Evolutionary conservation across 2,888 invertebrate species (phyloP).

Genomic region (Lymantria monacha): DNA sequence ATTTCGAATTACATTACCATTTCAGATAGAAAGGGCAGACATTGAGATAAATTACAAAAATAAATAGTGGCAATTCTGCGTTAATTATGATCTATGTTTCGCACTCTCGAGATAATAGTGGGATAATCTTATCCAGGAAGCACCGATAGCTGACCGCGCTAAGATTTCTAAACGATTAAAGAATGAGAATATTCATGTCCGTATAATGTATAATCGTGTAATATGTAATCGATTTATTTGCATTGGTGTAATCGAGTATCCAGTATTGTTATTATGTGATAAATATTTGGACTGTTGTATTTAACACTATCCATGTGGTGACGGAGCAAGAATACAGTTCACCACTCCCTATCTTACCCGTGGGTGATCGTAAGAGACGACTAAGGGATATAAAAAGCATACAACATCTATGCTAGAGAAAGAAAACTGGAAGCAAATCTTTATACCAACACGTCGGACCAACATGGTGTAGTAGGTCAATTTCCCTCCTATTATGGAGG

Average conservation of each 20-base stretch:
- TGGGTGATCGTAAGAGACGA: too few relatives aligned
- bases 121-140: constrained; percentile 2
- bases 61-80: background rate
- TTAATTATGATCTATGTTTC: background rate
- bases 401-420: too few relatives aligned
- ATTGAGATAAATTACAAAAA: too few relatives aligned
- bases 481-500: too few relatives aligned
- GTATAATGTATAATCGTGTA: background rate
- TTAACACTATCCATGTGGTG: background rate
- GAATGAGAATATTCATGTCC: constrained; percentile 1
- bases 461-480: too few relatives aligned
- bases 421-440: too few relatives aligned
- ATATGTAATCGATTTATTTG: constrained; percentile 1
- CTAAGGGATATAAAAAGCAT: too few relatives aligned
- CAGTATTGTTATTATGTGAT: constrained; percentile 2
- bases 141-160: background rate
- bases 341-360: too few relatives aligned
- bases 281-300: background rate
- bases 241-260: background rate
- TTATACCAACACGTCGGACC: too few relatives aligned
- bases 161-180: constrained; percentile 12
- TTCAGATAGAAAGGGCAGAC: too few relatives aligned
- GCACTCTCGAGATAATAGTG: constrained; percentile 1
- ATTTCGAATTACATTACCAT: too few relatives aligned
- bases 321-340: too few relatives aligned